Base-by-base conservation (phyloP, 1,140 invertebrate genomes). In the Drosophila repletoides region DNA sequence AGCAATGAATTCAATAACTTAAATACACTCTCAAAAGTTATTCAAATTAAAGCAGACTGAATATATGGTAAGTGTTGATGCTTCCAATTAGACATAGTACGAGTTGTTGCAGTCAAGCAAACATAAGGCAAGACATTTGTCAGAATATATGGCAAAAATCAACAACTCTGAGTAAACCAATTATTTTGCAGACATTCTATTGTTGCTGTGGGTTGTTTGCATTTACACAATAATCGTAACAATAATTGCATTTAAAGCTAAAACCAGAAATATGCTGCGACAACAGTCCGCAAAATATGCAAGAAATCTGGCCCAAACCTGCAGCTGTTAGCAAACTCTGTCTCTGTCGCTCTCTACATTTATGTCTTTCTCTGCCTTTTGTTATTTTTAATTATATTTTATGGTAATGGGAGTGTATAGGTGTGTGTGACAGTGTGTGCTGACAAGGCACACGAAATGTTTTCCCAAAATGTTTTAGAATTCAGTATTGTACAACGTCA, bases 361-460 rank as follows among this genome's bases (percentile, higher is more conserved):
- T 26, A 26, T 40, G 26, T 43, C 10, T 29, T 10, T 9, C 22
- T 38, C 33, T 21, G 41, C 12, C 41, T 69, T 45, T 64, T 84
- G 77, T 71, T 84, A 68, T 83, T 56, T 83, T 83, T 84, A 83
- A 83, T 83, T 83, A 79, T 83, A 84, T 74, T 83, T 83, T 73
- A 81, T 81, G 76, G 68, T 72, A 76, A 76, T 80, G 52, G 41
- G 33, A 26, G 58, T 3, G n/a, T 45, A 7, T 24, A 38, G 12
- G 10, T 41, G 36, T 9, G 17, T 14, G 51, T 51, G 38, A 29
- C 24, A 48, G 33, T 41, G 41, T 10, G 17, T 70, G 59, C 45
- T 72, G 64, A 83, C 77, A 80, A 68, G 72, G 45, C 45, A 60
- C 36, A 51, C 34, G 29, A 43, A 49, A 66, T 51, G 64, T 67